Conservation (phyloP, 2,888 invertebrate species). For the Tortricodes alternella region DNA sequence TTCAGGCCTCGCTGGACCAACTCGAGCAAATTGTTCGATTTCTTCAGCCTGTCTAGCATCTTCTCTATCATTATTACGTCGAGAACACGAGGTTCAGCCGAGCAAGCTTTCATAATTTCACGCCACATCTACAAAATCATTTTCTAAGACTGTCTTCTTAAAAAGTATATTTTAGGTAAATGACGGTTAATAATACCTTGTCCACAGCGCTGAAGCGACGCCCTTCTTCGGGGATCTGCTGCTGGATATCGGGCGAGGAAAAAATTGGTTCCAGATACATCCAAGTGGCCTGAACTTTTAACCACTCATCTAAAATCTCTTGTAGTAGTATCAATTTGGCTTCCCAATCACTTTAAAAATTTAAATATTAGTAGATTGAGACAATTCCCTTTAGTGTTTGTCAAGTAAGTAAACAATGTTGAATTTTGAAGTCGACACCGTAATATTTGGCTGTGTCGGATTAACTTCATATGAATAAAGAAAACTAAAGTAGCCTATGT, state of each 20-base stretch:
- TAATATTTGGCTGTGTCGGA: too few relatives aligned
- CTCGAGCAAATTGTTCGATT: slow-evolving; percentile 93
- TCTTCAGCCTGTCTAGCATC: slow-evolving; percentile 94
- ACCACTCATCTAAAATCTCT: slow-evolving; percentile 97
- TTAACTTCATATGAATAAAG: too few relatives aligned
- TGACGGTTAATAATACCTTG: too few relatives aligned
- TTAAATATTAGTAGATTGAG: not conserved
- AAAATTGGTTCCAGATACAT: slow-evolving; percentile 98
- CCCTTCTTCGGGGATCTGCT: slow-evolving; percentile 98
- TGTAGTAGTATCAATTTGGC: slow-evolving; percentile 91
- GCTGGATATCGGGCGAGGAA: slow-evolving; percentile 98
- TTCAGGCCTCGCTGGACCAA: slow-evolving; percentile 96
- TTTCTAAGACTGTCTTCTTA: not conserved
- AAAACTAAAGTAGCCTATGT: too few relatives aligned
- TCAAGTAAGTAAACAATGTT: too few relatives aligned
- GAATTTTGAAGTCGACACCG: too few relatives aligned
- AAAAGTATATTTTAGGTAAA: not conserved
- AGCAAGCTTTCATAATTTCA: slow-evolving; percentile 94
- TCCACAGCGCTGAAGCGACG: slow-evolving; percentile 97
- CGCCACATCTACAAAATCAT: slow-evolving; percentile 89
- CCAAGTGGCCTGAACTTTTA: slow-evolving; percentile 97
- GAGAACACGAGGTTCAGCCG: slow-evolving; percentile 90
- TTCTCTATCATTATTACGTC: slow-evolving; percentile 94
- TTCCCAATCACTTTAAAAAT: slow-evolving; percentile 92
- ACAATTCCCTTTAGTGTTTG: not conserved